Evolutionary conservation across 92 coral and sea anemone genomes (phyloP).

Genomic region (Parazoanthus swiftii): DNA sequence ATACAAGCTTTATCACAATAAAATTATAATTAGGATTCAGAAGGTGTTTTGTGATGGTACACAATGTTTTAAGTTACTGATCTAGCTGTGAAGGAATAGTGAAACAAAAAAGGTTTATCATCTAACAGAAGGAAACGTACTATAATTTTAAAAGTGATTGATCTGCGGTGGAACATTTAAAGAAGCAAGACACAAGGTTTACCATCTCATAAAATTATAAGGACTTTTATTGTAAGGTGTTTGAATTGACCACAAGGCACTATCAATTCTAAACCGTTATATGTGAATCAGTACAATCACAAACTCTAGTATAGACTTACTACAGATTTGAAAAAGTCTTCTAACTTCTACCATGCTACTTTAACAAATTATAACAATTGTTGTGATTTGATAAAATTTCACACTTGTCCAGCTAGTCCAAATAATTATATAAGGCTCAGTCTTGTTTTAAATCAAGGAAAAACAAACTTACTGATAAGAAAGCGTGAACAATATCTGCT

Average conservation of each 20-base stretch:
- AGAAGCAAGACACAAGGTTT: neutral
- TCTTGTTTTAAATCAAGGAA: no score
- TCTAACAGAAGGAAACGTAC: constrained; percentile 78
- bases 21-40: constrained; percentile 7
- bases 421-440: no score
- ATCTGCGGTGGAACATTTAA: constrained; percentile 51
- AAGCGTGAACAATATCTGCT: constrained; percentile 94
- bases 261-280: no score
- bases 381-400: no score
- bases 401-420: no score
- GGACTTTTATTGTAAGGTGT: constrained; percentile 66
- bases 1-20: no score
- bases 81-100: neutral
- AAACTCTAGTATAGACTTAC: neutral
- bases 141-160: constrained; percentile 47
- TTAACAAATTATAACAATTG: no score
- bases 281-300: constrained; percentile 72
- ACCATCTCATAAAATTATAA: neutral
- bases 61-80: no score
- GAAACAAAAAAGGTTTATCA: neutral
- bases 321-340: no score
- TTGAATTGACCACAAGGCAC: neutral
- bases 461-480: constrained; percentile 74
- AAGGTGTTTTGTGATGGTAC: constrained; percentile 70
- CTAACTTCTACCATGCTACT: no score